phyloP scores from a whole-genome alignment of 1,140 invertebrate genomes.

The Drosophila bipectinata region DNA sequence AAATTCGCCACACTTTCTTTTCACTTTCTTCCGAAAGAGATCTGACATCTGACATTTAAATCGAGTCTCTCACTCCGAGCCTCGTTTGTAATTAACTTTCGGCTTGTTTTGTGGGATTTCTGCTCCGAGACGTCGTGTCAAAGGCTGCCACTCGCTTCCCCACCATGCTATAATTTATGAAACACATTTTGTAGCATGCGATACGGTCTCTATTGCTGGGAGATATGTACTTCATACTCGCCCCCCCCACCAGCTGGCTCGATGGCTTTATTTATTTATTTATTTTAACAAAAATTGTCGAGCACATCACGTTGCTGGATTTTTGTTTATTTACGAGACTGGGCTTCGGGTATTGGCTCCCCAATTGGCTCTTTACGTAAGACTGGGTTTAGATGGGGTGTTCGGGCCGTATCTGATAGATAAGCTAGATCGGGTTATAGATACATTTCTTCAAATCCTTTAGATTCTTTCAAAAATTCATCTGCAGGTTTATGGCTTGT shows the following conservation, averaged over 20 bases:
- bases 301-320: constrained; percentile 50
- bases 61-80: no score
- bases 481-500: constrained; percentile 48
- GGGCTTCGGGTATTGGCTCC: constrained; percentile 60
- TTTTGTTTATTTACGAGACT: constrained; percentile 36
- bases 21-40: constrained; percentile 20
- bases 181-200: constrained; percentile 28
- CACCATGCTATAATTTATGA: constrained; percentile 22
- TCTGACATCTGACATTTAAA: constrained; percentile 33
- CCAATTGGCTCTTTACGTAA: constrained; percentile 50
- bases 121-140: constrained; percentile 36
- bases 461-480: constrained; percentile 19
- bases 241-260: no score
- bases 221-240: no score
- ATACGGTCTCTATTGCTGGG: not conserved
- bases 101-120: constrained; percentile 38
- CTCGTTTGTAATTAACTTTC: constrained; percentile 37
- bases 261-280: constrained; percentile 16
- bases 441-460: constrained; percentile 3
- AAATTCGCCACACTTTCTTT: constrained; percentile 54
- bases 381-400: not conserved
- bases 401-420: not conserved
- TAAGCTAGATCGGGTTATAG: not conserved
- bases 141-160: constrained; percentile 1
- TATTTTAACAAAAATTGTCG: constrained; percentile 51